A percentile compares a stretch with the other conserved stretches of the same genome.
Conservation (phyloP, 2,113 vertebrate genomes). For the Erythrolamprus reginae region DNA sequence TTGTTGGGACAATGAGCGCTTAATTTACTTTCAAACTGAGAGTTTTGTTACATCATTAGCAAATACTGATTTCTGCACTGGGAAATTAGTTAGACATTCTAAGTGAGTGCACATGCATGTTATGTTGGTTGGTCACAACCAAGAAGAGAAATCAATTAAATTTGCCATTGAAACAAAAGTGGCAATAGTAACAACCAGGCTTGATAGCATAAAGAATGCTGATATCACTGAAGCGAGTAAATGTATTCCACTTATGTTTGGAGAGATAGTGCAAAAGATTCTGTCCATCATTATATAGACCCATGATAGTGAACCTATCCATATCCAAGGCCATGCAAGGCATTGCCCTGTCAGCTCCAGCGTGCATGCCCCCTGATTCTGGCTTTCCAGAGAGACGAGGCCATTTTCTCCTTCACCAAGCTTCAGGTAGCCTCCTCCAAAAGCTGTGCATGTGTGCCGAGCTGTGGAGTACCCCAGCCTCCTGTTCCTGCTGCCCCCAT, state of each 20-base stretch:
- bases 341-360: no score
- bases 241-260: conserved; percentile 9
- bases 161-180: conserved; percentile 9
- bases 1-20: not conserved
- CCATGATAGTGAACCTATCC: no score
- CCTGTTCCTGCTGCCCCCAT: no score
- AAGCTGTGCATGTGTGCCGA: no score
- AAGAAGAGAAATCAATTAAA: conserved; percentile 1
- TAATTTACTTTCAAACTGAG: not conserved
- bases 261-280: conserved; percentile 11
- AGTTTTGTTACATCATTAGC: not conserved
- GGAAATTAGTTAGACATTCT: not conserved
- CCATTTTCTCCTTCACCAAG: no score
- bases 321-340: no score
- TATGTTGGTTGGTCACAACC: not conserved
- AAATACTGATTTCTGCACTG: not conserved
- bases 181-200: conserved; percentile 1
- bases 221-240: conserved; percentile 22
- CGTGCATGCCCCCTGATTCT: no score
- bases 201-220: not conserved
- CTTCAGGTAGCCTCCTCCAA: no score
- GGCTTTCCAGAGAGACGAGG: no score
- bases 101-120: not conserved
- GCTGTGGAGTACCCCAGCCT: no score
- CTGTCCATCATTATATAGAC: not conserved